A percentile compares a stretch with the other conserved stretches of the same genome.
Conservation (phyloP, 2,113 vertebrate species). For the Galemys pyrenaicus region DNA sequence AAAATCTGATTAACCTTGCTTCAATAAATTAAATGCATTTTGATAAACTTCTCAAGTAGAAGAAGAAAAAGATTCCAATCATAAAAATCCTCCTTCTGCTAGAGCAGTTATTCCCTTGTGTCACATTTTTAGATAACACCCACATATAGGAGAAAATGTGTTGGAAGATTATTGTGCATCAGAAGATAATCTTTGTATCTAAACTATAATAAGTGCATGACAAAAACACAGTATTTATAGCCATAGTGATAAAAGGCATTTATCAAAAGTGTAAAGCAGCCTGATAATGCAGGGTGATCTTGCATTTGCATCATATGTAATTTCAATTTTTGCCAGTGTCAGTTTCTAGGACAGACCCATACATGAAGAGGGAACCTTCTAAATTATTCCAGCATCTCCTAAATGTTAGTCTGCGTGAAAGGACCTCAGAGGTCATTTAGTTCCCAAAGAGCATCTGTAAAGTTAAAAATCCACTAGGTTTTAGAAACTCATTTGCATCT, state of each 20-base stretch:
- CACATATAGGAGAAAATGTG: slow-evolving; percentile 62
- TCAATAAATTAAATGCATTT: slow-evolving; percentile 72
- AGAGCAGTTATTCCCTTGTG: slow-evolving; percentile 56
- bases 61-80: slow-evolving; percentile 63
- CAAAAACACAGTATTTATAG: slow-evolving; percentile 41
- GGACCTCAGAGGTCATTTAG: background rate
- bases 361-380: background rate
- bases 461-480: background rate
- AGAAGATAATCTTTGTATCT: slow-evolving; percentile 65
- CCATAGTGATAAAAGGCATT: slow-evolving; percentile 42
- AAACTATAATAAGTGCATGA: slow-evolving; percentile 49
- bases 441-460: background rate
- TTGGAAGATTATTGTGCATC: slow-evolving; percentile 60
- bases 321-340: background rate
- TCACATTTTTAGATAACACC: slow-evolving; percentile 59
- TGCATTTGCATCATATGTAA: background rate
- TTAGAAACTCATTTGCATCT: background rate
- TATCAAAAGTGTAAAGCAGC: slow-evolving; percentile 49
- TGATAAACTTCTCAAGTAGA: slow-evolving; percentile 66
- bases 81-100: slow-evolving; percentile 54
- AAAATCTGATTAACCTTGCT: slow-evolving; percentile 75
- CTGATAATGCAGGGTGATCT: background rate
- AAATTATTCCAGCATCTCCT: background rate
- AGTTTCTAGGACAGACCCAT: background rate
- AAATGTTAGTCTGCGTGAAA: background rate